phyloP scores from a whole-genome alignment of 1,140 invertebrate species.

The Temnothorax longispinosus region DNA sequence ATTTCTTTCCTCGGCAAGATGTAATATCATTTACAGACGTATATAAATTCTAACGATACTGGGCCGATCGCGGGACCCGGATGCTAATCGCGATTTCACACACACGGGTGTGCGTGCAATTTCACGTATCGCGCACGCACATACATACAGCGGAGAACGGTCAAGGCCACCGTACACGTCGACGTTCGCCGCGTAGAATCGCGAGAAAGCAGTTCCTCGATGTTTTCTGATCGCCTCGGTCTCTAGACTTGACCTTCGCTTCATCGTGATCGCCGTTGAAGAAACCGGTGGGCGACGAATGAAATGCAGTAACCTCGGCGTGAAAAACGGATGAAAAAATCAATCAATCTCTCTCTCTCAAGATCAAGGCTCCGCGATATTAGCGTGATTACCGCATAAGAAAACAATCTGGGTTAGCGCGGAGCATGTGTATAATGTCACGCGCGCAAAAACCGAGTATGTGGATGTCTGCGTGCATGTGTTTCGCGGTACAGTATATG shows the following conservation, averaged over 20 bases:
- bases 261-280: background rate
- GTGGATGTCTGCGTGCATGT: background rate
- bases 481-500: background rate
- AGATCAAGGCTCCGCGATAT: slow-evolving; percentile 76
- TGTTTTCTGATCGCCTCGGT: slow-evolving; percentile 10
- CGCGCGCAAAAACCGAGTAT: slow-evolving; percentile 1
- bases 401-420: slow-evolving; percentile 77
- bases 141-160: background rate
- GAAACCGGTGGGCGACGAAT: background rate
- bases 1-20: background rate
- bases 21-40: background rate
- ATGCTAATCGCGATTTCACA: background rate
- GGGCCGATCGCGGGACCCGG: background rate
- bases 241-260: slow-evolving; percentile 22
- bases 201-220: slow-evolving; percentile 26
- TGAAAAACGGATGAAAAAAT: background rate
- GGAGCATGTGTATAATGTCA: background rate
- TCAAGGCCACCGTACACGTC: slow-evolving; percentile 7
- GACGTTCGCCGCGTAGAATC: background rate
- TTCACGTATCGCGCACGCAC: background rate
- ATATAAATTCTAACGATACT: background rate
- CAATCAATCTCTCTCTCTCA: slow-evolving; percentile 63
- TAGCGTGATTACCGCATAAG: slow-evolving; percentile 69
- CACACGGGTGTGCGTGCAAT: background rate
- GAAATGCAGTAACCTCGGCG: slow-evolving; percentile 12